These are phyloP conservation scores for Drosophila testacea DNA, from an alignment of 2,888 invertebrate species.

Conservation along the genomic window DNA sequence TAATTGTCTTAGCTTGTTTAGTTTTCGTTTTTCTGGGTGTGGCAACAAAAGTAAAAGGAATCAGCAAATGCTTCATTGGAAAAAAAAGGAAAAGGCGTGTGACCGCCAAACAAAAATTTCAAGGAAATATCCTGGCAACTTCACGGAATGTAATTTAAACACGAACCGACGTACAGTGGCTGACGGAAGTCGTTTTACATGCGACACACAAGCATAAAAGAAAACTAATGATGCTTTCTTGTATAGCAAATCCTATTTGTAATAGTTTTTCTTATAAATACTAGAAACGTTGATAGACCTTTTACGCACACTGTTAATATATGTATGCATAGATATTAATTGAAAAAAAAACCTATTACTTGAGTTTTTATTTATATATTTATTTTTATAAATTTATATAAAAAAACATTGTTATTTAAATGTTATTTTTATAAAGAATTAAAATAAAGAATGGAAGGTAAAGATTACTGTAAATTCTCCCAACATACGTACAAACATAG, in stretches of 20 bases:
- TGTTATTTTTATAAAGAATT: too few relatives aligned
- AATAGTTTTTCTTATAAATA: too few relatives aligned
- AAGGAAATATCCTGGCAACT: slow-evolving; percentile 40
- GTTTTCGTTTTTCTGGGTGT: slow-evolving; percentile 16
- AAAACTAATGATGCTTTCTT: background rate
- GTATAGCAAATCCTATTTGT: background rate
- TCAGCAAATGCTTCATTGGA: slow-evolving; percentile 21
- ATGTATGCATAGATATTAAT: too few relatives aligned
- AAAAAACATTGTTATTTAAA: too few relatives aligned
- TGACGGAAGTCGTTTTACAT: background rate
- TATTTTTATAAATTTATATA: too few relatives aligned
- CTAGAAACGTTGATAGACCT: too few relatives aligned
- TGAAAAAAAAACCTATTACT: too few relatives aligned
- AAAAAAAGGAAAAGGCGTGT: slow-evolving; percentile 13
- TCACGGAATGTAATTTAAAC: slow-evolving; percentile 12
- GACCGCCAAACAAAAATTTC: slow-evolving; percentile 35
- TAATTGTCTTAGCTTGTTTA: slow-evolving; percentile 18
- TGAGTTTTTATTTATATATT: too few relatives aligned
- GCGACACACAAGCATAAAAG: background rate
- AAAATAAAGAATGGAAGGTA: too few relatives aligned
- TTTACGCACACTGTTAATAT: too few relatives aligned
- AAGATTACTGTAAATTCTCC: too few relatives aligned
- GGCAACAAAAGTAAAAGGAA: slow-evolving; percentile 7
- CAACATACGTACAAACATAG: too few relatives aligned
- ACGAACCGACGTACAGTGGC: slow-evolving; percentile 23